phyloP scores from a whole-genome alignment of 2,797 vertebrate species.

The Propithecus deckenii region DNA sequence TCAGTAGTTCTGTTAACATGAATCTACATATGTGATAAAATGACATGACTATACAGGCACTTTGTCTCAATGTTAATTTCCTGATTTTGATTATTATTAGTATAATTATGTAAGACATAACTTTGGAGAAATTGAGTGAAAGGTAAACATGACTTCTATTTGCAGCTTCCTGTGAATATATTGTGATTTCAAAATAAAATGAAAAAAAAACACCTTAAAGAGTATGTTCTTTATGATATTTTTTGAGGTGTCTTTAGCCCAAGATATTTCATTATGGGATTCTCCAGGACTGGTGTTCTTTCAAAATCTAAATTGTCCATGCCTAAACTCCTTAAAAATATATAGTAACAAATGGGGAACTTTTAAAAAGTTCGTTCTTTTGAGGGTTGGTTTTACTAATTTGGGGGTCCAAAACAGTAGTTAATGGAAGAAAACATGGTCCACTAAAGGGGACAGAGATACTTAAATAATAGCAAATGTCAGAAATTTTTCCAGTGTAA shows the following conservation, averaged over 20 bases:
- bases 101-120: not conserved
- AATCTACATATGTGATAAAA: not conserved
- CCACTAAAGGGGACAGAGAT: not conserved
- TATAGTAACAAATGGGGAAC: not conserved
- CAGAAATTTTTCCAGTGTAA: not conserved
- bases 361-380: not conserved
- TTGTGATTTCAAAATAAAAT: slow-evolving; percentile 14
- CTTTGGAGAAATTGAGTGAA: not conserved
- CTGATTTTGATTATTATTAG: not conserved
- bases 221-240: not conserved
- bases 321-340: not conserved
- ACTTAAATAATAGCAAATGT: not conserved
- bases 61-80: not conserved
- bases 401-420: not conserved
- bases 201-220: not conserved
- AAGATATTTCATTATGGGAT: not conserved
- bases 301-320: not conserved
- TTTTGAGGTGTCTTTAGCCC: not conserved
- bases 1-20: not conserved
- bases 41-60: not conserved
- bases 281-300: not conserved
- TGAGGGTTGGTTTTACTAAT: not conserved
- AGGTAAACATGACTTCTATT: not conserved
- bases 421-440: not conserved
- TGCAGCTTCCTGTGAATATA: not conserved